Evolutionary conservation across 53 echinoderm and acorn worm species (phyloP), one percentile per base, ranked within the genome.

Genomic region (Glandiceps talaboti): DNA sequence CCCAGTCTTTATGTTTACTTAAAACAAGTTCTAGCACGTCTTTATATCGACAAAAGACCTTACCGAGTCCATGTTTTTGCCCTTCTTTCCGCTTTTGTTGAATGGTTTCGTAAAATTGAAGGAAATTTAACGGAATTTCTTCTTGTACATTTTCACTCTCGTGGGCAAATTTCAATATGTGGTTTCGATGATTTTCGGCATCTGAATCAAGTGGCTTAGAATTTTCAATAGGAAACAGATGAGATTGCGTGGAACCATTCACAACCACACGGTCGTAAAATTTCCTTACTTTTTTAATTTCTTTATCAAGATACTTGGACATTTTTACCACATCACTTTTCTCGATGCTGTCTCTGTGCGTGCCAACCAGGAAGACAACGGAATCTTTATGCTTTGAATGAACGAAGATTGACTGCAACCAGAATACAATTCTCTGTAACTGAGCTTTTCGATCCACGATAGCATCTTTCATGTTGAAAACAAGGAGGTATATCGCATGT

Each of bases 401-500:
- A 76, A 80, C 74, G 33, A 80, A 83, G 1, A 87, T 75, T n/a
- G 80, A 33, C 30, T 73, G 76, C 29, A 87, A 80, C 87, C 87
- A 87, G 30, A 83, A 73, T 1, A 75, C 76, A 30, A 87, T 30
- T 14, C 80, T 28, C 14, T 83, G 64, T 6, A 45, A 6, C 20
- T 45, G 64, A 29, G 83, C 80, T 32, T 33, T 29, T 26, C 28
- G 1, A 14, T 75, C 72, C 33, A 82, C 33, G 64, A 20, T 45
- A 30, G 84, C 84, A 14, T 80, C 76, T 26, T 76, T 20, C 28
- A 87, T 73, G 77, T 76, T 83, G 74, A 87, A 87, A 1, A 76
- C 83, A 45, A 45, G 73, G 84, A 87, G 74, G 33, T 84, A 87
- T n/a, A 87, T 79, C 28, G 83, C 87, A 30, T 80, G 76, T 0